These are phyloP conservation scores for Axinella damicornis DNA, from an alignment of 37 sponge, comb jelly and placozoan genomes.

Conservation along the genomic window DNA sequence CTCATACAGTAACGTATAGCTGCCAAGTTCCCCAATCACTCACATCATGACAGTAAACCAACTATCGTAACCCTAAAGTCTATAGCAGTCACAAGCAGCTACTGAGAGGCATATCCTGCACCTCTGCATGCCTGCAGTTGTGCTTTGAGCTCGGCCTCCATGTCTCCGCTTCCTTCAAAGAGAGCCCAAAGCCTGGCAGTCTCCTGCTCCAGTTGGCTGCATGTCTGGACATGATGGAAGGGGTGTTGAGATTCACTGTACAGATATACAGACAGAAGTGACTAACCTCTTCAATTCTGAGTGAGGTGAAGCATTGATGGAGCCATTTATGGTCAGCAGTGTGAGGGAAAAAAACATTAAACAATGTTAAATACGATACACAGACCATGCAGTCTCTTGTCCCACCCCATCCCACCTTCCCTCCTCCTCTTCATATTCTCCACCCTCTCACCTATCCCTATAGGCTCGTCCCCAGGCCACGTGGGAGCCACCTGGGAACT, in stretches of 20 bases:
- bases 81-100: not conserved
- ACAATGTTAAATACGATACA: not conserved
- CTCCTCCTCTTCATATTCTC: too few relatives aligned
- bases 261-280: not conserved
- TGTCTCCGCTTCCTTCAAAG: not conserved
- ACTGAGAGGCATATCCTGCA: not conserved
- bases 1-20: too few relatives aligned
- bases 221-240: too few relatives aligned
- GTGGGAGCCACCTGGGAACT: not conserved
- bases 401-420: too few relatives aligned
- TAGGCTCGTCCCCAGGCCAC: too few relatives aligned
- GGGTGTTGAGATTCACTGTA: too few relatives aligned
- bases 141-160: not conserved
- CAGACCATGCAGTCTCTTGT: too few relatives aligned
- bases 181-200: not conserved
- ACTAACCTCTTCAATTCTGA: conserved; percentile 37
- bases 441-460: too few relatives aligned
- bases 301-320: not conserved
- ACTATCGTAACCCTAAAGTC: not conserved
- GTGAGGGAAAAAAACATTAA: not conserved
- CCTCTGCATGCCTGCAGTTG: conserved; percentile 19
- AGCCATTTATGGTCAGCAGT: too few relatives aligned
- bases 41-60: too few relatives aligned
- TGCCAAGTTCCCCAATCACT: too few relatives aligned
- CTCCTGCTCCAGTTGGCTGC: conserved; percentile 12